phyloP scores from a whole-genome alignment of 2,113 vertebrate genomes.

The Porphyrio hochstetteri region DNA sequence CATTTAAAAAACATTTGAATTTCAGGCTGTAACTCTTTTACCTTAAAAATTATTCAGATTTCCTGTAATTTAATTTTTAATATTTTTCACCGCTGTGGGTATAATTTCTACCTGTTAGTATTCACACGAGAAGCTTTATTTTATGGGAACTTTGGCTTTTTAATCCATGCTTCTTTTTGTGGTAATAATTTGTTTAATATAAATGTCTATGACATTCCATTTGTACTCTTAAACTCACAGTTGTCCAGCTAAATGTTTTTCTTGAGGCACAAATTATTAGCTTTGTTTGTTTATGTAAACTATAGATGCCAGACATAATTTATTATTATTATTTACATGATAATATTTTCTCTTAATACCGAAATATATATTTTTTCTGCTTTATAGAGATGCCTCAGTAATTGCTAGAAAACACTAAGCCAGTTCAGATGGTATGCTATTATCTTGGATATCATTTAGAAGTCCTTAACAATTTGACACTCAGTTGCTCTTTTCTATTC shows the following conservation, averaged over 20 bases:
- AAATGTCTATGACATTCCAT: background rate
- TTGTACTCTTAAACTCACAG: background rate
- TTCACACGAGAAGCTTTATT: background rate
- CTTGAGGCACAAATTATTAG: background rate
- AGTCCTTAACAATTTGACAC: background rate
- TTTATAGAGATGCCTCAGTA: background rate
- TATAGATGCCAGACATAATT: background rate
- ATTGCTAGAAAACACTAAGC: background rate
- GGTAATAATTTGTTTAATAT: background rate
- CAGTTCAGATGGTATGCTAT: background rate
- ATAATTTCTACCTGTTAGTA: background rate
- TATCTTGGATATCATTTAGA: background rate
- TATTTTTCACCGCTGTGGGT: background rate
- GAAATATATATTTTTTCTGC: background rate
- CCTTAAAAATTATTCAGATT: background rate
- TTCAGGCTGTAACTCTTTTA: background rate
- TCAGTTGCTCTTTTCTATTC: background rate
- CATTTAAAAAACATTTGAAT: background rate
- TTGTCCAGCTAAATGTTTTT: background rate
- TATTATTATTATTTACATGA: background rate
- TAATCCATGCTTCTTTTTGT: background rate
- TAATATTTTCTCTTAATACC: background rate
- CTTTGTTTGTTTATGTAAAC: background rate
- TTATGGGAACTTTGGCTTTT: background rate
- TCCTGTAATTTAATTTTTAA: background rate